phyloP scores from a whole-genome alignment of 2,888 invertebrate genomes.

The Tenthredo scrophulariae region DNA sequence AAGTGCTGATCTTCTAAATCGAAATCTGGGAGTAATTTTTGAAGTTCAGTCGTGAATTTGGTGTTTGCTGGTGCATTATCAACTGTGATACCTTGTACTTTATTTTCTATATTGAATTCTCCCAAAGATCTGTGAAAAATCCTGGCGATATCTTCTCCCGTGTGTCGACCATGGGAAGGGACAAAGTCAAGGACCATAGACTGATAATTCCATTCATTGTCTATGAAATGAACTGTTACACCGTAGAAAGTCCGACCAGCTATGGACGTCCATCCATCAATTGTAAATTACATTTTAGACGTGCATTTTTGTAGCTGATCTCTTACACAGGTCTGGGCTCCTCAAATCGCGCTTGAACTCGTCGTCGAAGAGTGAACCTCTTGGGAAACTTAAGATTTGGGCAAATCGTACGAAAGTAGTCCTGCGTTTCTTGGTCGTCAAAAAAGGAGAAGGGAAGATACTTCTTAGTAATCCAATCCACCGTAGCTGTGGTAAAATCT shows the following conservation, averaged over 20 bases:
- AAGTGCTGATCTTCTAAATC: slow-evolving; percentile 64
- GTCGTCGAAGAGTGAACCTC: slow-evolving; percentile 14
- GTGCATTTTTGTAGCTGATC: slow-evolving; percentile 56
- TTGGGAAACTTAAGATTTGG: slow-evolving; percentile 23
- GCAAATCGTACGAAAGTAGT: slow-evolving; percentile 12
- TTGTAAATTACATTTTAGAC: slow-evolving; percentile 62
- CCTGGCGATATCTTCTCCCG: slow-evolving; percentile 62
- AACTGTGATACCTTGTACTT: slow-evolving; percentile 64
- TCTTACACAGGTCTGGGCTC: neutral
- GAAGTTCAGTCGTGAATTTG: slow-evolving; percentile 62
- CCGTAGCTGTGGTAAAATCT: slow-evolving; percentile 38
- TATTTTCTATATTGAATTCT: slow-evolving; percentile 59
- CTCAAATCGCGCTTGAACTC: slow-evolving; percentile 7
- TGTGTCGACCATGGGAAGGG: slow-evolving; percentile 62
- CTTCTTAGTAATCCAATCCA: slow-evolving; percentile 32
- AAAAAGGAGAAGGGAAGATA: slow-evolving; percentile 22
- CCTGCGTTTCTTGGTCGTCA: slow-evolving; percentile 12
- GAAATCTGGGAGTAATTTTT: slow-evolving; percentile 54
- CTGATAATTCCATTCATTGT: slow-evolving; percentile 60
- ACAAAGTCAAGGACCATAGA: slow-evolving; percentile 63
- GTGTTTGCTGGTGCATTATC: slow-evolving; percentile 64
- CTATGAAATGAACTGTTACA: slow-evolving; percentile 64
- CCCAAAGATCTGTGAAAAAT: slow-evolving; percentile 58
- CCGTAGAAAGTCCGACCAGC: slow-evolving; percentile 62
- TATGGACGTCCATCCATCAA: slow-evolving; percentile 65